phyloP scores from a whole-genome alignment of 2,113 vertebrate species.

The Bostrychus sinensis region DNA sequence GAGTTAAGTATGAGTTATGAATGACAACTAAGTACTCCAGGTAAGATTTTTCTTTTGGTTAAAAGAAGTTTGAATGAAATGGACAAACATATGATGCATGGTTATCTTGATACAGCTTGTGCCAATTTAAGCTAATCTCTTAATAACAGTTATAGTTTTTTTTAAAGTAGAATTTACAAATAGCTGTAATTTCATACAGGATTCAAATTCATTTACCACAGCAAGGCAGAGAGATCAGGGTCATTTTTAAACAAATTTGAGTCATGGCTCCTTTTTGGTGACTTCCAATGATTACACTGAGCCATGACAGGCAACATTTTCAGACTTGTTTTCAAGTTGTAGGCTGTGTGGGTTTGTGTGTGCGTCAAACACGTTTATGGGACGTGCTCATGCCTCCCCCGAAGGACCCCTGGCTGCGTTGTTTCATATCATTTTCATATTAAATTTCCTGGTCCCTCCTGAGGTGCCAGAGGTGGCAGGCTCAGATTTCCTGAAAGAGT shows the following conservation, averaged over 20 bases:
- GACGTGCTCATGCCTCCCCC: conserved; percentile 81
- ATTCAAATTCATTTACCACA: conserved; percentile 55
- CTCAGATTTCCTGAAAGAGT: conserved; percentile 95
- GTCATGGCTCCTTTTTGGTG: conserved; percentile 42
- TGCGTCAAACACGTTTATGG: conserved; percentile 73
- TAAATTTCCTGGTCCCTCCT: conserved; percentile 94
- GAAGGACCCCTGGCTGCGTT: conserved; percentile 82
- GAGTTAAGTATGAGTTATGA: conserved; percentile 21
- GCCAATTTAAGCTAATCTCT: not conserved
- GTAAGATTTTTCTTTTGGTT: conserved; percentile 17
- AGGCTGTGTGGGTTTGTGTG: conserved; percentile 75
- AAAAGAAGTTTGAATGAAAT: conserved; percentile 20
- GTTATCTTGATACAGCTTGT: not conserved
- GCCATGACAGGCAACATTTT: conserved; percentile 22
- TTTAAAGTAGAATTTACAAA: conserved; percentile 17
- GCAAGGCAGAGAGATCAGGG: conserved; percentile 50
- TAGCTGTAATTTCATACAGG: conserved; percentile 22
- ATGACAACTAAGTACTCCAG: conserved; percentile 21
- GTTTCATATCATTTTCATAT: conserved; percentile 99
- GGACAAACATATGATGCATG: conserved; percentile 7
- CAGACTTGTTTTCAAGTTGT: conserved; percentile 69
- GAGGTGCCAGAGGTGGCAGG: conserved; percentile 82
- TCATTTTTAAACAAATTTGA: conserved; percentile 47
- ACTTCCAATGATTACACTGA: conserved; percentile 36
- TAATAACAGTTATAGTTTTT: conserved; percentile 30